Evolutionary conservation across 2,113 vertebrate species (phyloP).

Genomic region (Neodon shergylaensis): DNA sequence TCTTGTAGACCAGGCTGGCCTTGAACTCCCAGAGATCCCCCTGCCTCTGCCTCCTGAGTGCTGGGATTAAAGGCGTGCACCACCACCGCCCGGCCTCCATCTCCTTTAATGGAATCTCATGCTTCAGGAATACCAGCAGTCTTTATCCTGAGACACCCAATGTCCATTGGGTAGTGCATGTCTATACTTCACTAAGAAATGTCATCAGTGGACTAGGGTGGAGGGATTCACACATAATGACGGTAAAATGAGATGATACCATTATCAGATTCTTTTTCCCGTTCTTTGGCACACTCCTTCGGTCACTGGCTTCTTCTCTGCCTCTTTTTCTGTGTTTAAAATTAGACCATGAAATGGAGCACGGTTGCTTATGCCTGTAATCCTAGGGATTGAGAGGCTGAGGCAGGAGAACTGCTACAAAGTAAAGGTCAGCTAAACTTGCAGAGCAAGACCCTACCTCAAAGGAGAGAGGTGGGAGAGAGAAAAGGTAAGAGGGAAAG

Average conservation of each 20-base stretch:
- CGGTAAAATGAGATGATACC: constrained; percentile 46
- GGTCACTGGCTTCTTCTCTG: neutral
- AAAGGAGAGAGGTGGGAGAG: neutral
- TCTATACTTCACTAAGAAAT: neutral
- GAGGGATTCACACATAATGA: neutral
- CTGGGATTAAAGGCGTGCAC: no score
- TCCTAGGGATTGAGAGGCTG: neutral
- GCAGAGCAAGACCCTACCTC: neutral
- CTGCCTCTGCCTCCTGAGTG: no score
- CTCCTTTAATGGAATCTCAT: neutral
- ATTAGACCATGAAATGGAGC: neutral
- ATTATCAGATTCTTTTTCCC: neutral
- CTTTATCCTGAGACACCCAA: neutral
- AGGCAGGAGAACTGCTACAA: neutral
- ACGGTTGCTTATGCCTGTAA: neutral
- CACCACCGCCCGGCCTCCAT: no score
- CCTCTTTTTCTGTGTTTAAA: constrained; percentile 22
- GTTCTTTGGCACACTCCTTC: neutral
- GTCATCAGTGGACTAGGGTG: neutral
- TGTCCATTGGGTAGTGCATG: neutral
- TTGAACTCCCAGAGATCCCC: no score
- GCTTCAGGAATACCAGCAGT: neutral
- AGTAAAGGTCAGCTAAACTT: neutral
- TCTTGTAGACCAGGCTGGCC: no score
- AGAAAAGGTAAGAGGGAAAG: neutral